Evolutionary conservation across 2,888 invertebrate species (phyloP), one percentile per base, ranked within the genome.

Genomic region (Heliconius ismenius): DNA sequence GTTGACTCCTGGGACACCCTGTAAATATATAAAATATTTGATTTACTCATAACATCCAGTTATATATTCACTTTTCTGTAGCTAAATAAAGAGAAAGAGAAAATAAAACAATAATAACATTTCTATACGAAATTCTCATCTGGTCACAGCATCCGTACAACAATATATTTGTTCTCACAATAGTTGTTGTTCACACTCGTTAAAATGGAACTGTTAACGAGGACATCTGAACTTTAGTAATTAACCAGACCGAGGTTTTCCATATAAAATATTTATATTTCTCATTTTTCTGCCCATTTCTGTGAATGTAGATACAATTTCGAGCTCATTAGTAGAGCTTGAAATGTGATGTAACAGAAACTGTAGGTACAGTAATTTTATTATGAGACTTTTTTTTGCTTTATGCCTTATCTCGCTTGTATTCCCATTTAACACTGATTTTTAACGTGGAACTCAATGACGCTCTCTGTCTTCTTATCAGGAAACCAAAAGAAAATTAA

Each of bases 121-220:
- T 58, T 58, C 21, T 58, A n/a, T 58, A 11, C n/a, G 9, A n/a
- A 58, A 58, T 3, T 58, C n/a, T 58, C 58, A 58, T 58, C 58
- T 58, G 58, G 58, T 58, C 58, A n/a, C n/a, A 58, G 58, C 3
- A n/a, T 58, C 58, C 58, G 58, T n/a, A 10, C n/a, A 58, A n/a
- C n/a, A 62, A 26, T 62, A 36, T 26, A 43, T 43, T 67, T 18
- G 24, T 67, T 67, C 21, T 21, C n/a, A 24, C 39, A 43, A 67
- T 58, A 70, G 15, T 58, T 15, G 58, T 70, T 58, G n/a, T 70
- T 70, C n/a, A 58, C 70, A 70, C 70, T 70, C 70, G 70, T 70
- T 70, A 70, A 32, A 70, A 58, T 70, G 70, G 9, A 74, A 63
- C 58, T 70, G 70, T 70, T 70, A 70, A 54, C 54, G 58, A 54